Conservation (phyloP, 2,888 invertebrate species). For the Apamea epomidion region DNA sequence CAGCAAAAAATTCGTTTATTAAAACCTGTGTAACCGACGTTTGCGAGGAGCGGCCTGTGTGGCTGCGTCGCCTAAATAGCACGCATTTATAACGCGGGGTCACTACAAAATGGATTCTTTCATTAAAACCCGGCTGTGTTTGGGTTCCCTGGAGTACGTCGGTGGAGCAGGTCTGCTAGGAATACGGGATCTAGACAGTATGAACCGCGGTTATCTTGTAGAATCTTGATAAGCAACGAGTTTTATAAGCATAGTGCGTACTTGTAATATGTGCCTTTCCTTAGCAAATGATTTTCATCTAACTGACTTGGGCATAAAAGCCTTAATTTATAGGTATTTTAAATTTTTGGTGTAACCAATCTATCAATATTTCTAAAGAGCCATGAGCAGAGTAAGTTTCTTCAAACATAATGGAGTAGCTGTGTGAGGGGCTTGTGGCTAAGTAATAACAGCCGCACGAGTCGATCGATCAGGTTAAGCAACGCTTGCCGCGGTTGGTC, state of each 20-base stretch:
- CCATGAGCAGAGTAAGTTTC: background rate
- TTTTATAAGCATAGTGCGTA: background rate
- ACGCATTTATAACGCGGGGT: slow-evolving; percentile 38
- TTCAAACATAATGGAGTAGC: background rate
- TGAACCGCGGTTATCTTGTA: background rate
- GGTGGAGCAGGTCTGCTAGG: background rate
- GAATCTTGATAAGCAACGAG: slow-evolving; percentile 15
- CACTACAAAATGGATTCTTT: slow-evolving; percentile 40
- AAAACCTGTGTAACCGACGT: slow-evolving; percentile 25
- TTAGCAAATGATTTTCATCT: background rate
- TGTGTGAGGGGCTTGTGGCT: too few species aligned
- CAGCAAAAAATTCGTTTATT: slow-evolving; percentile 29
- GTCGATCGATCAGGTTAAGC: too few species aligned
- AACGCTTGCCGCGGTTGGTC: too few species aligned
- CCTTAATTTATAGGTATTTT: background rate
- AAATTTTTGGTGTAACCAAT: background rate
- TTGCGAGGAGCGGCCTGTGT: background rate
- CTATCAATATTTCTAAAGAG: background rate
- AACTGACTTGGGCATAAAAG: background rate
- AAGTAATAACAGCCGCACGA: too few species aligned
- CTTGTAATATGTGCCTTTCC: background rate
- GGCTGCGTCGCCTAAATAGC: slow-evolving; percentile 34
- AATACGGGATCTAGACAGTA: slow-evolving; percentile 7
- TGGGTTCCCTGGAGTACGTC: background rate
- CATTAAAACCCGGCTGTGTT: slow-evolving; percentile 21